These are phyloP conservation scores for Drosophila villosipedis DNA, from an alignment of 2,888 invertebrate species.

Conservation along the genomic window DNA sequence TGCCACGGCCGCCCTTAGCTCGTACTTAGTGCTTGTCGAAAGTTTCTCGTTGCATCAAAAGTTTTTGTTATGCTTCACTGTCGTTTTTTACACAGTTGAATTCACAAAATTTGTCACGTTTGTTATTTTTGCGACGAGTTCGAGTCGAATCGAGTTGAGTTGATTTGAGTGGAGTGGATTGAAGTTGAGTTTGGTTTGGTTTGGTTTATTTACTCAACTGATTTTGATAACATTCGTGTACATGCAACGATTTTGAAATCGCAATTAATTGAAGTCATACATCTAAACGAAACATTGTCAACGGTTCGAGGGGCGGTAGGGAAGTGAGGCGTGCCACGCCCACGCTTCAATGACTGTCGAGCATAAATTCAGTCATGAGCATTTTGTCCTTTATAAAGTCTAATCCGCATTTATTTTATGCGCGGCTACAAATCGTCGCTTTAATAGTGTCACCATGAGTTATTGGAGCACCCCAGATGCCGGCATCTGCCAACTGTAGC, in stretches of 20 bases:
- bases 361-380: constrained; percentile 84
- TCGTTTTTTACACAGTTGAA: constrained; percentile 69
- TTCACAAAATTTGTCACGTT: constrained; percentile 84
- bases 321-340: constrained; percentile 37
- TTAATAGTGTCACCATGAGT: constrained; percentile 85
- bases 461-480: constrained; percentile 74
- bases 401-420: constrained; percentile 86
- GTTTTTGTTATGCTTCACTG: constrained; percentile 71
- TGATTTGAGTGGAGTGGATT: constrained; percentile 40
- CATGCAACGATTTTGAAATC: constrained; percentile 79
- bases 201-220: constrained; percentile 83
- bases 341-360: constrained; percentile 33
- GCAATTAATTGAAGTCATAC: constrained; percentile 62
- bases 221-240: constrained; percentile 84
- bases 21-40: constrained; percentile 51
- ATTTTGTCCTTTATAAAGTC: constrained; percentile 85
- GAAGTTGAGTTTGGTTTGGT: constrained; percentile 25
- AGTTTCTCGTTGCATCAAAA: constrained; percentile 76
- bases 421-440: constrained; percentile 85
- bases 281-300: constrained; percentile 6
- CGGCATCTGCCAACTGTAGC: constrained; percentile 4
- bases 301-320: neutral
- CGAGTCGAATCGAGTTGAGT: constrained; percentile 35
- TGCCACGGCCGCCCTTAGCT: neutral
- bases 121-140: constrained; percentile 74